Base-by-base conservation (phyloP, 2,113 vertebrate genomes). In the Corythaeola cristata region DNA sequence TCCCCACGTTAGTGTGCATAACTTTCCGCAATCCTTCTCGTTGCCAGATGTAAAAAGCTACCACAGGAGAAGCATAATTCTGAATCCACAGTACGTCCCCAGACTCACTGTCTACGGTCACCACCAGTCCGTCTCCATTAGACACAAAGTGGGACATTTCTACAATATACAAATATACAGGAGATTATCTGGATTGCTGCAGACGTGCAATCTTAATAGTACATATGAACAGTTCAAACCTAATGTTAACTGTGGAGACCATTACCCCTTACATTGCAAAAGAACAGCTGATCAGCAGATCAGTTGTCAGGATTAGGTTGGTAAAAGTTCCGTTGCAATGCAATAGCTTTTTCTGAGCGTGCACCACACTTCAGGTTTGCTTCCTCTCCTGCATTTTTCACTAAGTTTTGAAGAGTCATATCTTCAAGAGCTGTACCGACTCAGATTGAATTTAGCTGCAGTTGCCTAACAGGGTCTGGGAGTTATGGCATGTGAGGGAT, bases 61-160 rank as follows among this genome's bases (percentile, higher is more conserved):
- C 99, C 97, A 99, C 99, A 0, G 99, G 99, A 13, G 99, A 99
- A n/a, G 98, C 98, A 2, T 99, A 99, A 89, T 99, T 99, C 98
- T 99, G 99, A 50, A 99, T 98, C 99, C 99, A 99, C 80, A 99
- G 98, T 44, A 99, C 98, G 1, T 99, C 99, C 24, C 99, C 99
- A 0, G 99, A 99, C 41, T 99, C 99, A 1, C 98, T 99, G 98
- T 99, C 99, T 94, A 99, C 99, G 0, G 99, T 99, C 97, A 99
- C 99, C 97, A 99, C 99, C 71, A 99, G 98, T 33, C 99, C 99
- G 1, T 99, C 99, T 3, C 99, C 99, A 6, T 99, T 99, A 53
- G 99, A 99, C 93, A 99, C 99, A 56, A 99, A 99, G 96, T 99
- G 99, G 77, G 99, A 99, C 99, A 99, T 99, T 89, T 99, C 99